phyloP scores from a whole-genome alignment of 2,113 vertebrate genomes.

The Macrotus californicus region DNA sequence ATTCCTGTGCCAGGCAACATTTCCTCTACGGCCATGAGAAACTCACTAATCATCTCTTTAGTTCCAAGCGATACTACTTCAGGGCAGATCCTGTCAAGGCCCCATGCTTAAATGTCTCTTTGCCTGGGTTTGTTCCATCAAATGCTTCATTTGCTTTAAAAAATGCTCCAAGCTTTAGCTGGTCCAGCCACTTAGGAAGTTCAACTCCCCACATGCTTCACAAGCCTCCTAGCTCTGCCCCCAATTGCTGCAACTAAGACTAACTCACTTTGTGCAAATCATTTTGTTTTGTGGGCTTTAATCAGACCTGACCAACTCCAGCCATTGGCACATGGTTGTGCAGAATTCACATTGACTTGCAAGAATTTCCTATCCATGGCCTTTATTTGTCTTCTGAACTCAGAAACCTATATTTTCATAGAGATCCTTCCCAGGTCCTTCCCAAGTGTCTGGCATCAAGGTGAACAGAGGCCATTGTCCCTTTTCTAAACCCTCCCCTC shows the following conservation, averaged over 20 bases:
- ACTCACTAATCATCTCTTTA: conserved; percentile 58
- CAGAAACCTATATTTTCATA: neutral
- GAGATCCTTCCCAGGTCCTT: neutral
- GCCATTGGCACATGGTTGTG: neutral
- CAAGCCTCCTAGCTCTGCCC: neutral
- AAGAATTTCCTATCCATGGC: neutral
- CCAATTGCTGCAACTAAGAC: neutral
- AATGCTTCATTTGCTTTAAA: conserved; percentile 35
- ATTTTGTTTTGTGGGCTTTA: neutral
- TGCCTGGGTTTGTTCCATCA: conserved; percentile 47
- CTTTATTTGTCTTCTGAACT: conserved; percentile 7
- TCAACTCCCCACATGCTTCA: neutral
- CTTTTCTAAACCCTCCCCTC: no score
- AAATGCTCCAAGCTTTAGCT: neutral
- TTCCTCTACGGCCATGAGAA: conserved; percentile 51
- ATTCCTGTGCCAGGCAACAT: conserved; percentile 54
- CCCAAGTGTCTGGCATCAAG: no score
- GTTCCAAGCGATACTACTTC: conserved; percentile 34
- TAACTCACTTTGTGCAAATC: neutral
- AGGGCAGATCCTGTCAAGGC: conserved; percentile 57
- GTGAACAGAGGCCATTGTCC: no score
- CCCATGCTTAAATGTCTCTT: conserved; percentile 38
- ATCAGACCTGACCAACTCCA: neutral
- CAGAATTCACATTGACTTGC: neutral
- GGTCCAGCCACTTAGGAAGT: neutral